Percentiles rank a stretch among this genome's conserved stretches.
These are phyloP conservation scores for Malurus leucopterus DNA, from an alignment of 2,797 vertebrate species.

Conservation along the genomic window DNA sequence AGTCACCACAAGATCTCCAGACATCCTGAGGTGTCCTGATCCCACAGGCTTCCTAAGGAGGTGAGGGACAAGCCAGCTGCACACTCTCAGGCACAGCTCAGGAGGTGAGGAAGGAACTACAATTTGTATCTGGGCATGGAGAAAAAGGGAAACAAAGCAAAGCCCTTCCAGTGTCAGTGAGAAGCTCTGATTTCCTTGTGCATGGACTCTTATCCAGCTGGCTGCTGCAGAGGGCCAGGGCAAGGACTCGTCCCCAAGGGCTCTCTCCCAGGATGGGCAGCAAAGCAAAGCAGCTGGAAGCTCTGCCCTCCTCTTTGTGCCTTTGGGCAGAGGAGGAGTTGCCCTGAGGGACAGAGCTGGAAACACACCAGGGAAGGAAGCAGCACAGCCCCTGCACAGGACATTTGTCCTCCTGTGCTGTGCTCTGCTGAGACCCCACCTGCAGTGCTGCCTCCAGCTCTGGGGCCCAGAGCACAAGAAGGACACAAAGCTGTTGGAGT, in stretches of 20 bases:
- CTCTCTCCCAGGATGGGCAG: neutral
- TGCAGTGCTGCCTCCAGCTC: neutral
- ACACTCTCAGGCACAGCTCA: neutral
- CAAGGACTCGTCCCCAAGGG: neutral
- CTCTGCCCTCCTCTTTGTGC: neutral
- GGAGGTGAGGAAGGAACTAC: neutral
- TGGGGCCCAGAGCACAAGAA: neutral
- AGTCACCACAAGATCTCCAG: neutral
- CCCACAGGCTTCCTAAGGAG: neutral
- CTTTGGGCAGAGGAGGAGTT: neutral
- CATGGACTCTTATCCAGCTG: neutral
- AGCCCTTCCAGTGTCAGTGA: neutral
- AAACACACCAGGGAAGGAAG: neutral
- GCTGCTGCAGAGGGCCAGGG: neutral
- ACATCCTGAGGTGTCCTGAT: neutral
- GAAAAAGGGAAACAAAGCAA: neutral
- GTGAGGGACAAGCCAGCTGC: neutral
- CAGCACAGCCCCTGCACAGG: neutral
- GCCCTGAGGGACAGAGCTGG: neutral
- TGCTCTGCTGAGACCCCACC: neutral
- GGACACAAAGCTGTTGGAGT: neutral
- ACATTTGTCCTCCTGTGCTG: neutral
- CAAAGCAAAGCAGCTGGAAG: neutral
- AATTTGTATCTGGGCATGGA: neutral
- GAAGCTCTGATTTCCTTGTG: neutral